A percentile compares a stretch with the other conserved stretches of the same genome.
phyloP scores from a whole-genome alignment of 2,113 vertebrate species.

The Proteles cristata region DNA sequence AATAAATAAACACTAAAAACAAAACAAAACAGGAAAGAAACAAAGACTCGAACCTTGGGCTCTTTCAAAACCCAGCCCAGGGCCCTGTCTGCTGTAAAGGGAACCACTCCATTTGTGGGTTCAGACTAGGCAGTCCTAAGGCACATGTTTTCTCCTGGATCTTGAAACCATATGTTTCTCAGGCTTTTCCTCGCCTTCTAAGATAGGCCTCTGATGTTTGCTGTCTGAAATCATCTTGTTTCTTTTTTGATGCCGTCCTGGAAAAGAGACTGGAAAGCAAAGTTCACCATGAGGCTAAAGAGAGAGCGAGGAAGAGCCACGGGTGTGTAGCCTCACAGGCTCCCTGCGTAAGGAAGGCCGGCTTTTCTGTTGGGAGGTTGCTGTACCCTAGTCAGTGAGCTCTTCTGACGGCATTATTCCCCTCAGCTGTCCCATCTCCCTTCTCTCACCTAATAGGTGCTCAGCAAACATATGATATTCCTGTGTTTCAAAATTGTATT shows the following conservation, averaged over 20 bases:
- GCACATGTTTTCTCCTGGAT: not conserved
- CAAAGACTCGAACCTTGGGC: not conserved
- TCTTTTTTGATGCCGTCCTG: not conserved
- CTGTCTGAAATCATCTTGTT: not conserved
- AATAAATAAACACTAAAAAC: too few relatives aligned
- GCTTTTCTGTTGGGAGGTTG: not conserved
- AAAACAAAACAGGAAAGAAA: too few relatives aligned
- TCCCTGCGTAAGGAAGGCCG: not conserved
- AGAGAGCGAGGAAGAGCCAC: not conserved
- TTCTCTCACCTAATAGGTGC: not conserved
- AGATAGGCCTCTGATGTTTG: slow-evolving; percentile 7
- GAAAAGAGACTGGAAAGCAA: not conserved
- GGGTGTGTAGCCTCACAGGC: not conserved
- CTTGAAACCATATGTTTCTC: not conserved
- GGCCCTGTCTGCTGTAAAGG: not conserved
- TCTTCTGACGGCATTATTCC: not conserved
- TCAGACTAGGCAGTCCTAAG: not conserved
- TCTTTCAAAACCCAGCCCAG: not conserved
- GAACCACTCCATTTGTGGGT: not conserved
- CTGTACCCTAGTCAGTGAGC: not conserved
- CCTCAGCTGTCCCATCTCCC: not conserved
- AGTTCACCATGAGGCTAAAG: not conserved
- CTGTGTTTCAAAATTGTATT: not conserved
- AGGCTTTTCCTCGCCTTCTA: not conserved
- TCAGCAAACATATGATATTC: not conserved